Base-by-base conservation (phyloP, 2,888 invertebrate species). In the Molanna angustata region DNA sequence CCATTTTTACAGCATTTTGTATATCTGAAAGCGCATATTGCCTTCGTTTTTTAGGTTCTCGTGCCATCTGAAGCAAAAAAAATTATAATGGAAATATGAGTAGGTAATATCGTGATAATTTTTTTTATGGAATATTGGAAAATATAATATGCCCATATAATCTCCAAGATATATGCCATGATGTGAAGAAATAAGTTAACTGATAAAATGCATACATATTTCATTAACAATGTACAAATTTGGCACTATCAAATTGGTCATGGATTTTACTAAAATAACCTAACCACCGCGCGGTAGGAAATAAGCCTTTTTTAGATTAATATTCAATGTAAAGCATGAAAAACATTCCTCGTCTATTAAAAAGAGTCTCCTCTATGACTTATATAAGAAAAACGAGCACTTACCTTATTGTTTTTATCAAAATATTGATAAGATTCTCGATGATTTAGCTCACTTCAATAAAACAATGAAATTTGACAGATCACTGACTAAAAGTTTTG, bases 311-410 rank as follows among this genome's bases (percentile, higher is more conserved):
- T 16, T 40, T 40, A 4, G 40, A 40, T 18, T 40, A 40, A 40
- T 40, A 40, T 17, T 17, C 40, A 35, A 6, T 7, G 35, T 35
- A n/a, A 6, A 35, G 35, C 9, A 7, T 35, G 35, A 35, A 35
- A 6, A 40, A 40, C 40, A 40, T 40, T 40, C 40, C 40, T 40
- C 17, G n/a, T n/a, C n/a, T n/a, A n/a, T n/a, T n/a, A n/a, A n/a
- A n/a, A n/a, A n/a, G n/a, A n/a, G n/a, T n/a, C n/a, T n/a, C n/a
- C n/a, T n/a, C n/a, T n/a, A n/a, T n/a, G n/a, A n/a, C n/a, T n/a
- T n/a, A n/a, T n/a, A n/a, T n/a, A n/a, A n/a, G n/a, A n/a, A n/a
- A n/a, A n/a, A n/a, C n/a, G n/a, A n/a, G n/a, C n/a, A n/a, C n/a
- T n/a, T n/a, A n/a, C n/a, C n/a, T n/a, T n/a, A n/a, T n/a, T n/a